Conservation (phyloP, 23 tunicate species). For the Trididemnum nubilum region DNA sequence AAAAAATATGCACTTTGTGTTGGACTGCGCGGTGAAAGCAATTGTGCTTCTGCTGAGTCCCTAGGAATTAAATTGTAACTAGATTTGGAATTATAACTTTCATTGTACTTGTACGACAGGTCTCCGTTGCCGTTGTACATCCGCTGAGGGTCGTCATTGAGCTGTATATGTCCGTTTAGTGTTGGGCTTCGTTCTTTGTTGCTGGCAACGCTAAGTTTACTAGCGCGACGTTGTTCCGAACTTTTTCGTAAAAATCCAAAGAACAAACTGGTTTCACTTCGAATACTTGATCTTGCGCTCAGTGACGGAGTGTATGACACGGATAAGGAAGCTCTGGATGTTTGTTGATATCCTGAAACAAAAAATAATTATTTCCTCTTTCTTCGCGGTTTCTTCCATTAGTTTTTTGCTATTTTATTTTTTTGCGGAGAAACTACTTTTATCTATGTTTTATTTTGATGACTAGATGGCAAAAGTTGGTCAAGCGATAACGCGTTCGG, state of each 20-base stretch:
- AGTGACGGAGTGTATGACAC: conserved; percentile 65
- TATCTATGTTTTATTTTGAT: too few species aligned
- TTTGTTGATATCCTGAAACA: conserved; percentile 75
- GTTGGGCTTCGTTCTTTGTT: conserved; percentile 17
- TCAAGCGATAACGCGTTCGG: too few species aligned
- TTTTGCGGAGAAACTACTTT: too few species aligned
- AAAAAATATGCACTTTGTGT: not conserved
- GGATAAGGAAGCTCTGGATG: conserved; percentile 81
- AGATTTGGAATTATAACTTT: not conserved
- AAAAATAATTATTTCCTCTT: not conserved
- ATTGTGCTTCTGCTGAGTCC: not conserved
- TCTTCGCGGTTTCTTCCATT: too few species aligned
- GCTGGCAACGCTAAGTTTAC: conserved; percentile 32
- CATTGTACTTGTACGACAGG: not conserved
- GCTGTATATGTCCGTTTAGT: not conserved
- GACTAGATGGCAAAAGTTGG: too few species aligned
- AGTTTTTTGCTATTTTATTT: too few species aligned
- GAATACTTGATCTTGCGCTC: conserved; percentile 49
- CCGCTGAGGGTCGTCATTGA: not conserved
- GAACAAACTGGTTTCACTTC: conserved; percentile 54
- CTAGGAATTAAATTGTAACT: not conserved
- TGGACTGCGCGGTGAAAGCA: not conserved
- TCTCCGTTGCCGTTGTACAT: not conserved
- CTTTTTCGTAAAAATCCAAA: conserved; percentile 34
- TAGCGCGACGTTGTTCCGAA: conserved; percentile 18